Percentiles rank a stretch among this genome's conserved stretches.
These are phyloP conservation scores for Tangachromis dhanisi DNA, from an alignment of 2,113 vertebrate genomes.

Conservation along the genomic window DNA sequence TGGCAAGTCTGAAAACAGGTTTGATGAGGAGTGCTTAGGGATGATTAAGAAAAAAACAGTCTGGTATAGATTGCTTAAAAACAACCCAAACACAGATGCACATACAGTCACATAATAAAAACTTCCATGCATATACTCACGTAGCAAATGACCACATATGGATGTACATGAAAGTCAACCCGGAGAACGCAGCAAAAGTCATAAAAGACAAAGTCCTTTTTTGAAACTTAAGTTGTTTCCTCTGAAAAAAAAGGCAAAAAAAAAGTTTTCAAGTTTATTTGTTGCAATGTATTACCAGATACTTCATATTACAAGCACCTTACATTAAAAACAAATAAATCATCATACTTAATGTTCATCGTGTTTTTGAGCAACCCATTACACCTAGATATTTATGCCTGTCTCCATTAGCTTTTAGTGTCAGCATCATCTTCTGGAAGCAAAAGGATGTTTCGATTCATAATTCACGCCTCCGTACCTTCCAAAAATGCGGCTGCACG, in stretches of 20 bases:
- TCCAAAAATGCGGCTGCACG: conserved; percentile 22
- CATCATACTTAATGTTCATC: not conserved
- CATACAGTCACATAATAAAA: not conserved
- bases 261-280: not conserved
- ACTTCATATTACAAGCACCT: not conserved
- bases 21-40: conserved; percentile 29
- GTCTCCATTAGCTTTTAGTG: conserved; percentile 23
- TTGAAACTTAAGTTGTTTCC: not conserved
- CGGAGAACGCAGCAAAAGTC: not conserved
- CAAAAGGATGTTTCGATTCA: conserved; percentile 28
- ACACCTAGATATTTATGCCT: conserved; percentile 22
- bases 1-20: conserved; percentile 33
- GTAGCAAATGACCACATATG: not conserved
- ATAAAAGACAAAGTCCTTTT: not conserved
- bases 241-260: not conserved
- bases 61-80: conserved; percentile 19
- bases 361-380: conserved; percentile 26
- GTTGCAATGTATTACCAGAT: not conserved
- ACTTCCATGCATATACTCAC: conserved; percentile 6
- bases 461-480: conserved; percentile 23
- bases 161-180: not conserved
- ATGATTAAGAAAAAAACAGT: conserved; percentile 3
- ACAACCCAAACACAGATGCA: not conserved
- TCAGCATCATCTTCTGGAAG: conserved; percentile 11
- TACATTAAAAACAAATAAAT: conserved; percentile 45